phyloP scores from a whole-genome alignment of 1,140 invertebrate species.

The Diabrotica undecimpunctata region DNA sequence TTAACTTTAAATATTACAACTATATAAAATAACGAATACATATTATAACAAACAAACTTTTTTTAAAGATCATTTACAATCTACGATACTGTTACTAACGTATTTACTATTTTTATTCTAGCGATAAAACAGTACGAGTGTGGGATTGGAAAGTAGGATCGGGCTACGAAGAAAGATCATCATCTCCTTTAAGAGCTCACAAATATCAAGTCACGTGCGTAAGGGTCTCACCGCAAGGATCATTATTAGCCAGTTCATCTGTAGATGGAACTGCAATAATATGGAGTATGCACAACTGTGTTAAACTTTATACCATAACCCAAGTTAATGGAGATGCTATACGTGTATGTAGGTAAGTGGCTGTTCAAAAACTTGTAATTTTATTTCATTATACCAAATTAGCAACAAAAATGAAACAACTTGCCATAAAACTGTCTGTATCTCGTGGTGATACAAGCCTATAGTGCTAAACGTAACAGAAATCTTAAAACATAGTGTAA shows the following conservation, averaged over 20 bases:
- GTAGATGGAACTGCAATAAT: constrained; percentile 70
- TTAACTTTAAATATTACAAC: too few relatives aligned
- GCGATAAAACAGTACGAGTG: constrained; percentile 62
- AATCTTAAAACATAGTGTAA: too few relatives aligned
- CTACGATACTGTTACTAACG: too few relatives aligned
- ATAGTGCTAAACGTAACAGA: too few relatives aligned
- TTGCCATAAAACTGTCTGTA: too few relatives aligned
- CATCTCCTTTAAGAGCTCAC: constrained; percentile 59
- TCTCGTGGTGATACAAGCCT: too few relatives aligned
- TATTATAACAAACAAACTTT: too few relatives aligned
- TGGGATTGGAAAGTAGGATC: constrained; percentile 59
- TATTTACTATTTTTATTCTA: constrained; percentile 37
- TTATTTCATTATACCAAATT: too few relatives aligned
- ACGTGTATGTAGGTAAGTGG: constrained; percentile 54
- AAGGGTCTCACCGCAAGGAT: constrained; percentile 67
- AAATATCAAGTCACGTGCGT: constrained; percentile 66
- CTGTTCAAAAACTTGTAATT: too few relatives aligned
- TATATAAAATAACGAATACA: too few relatives aligned
- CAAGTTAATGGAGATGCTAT: constrained; percentile 65
- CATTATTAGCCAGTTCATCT: constrained; percentile 65
- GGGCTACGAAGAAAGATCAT: constrained; percentile 54
- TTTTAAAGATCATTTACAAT: too few relatives aligned
- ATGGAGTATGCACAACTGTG: constrained; percentile 66
- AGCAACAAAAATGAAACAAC: too few relatives aligned
- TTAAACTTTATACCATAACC: constrained; percentile 58